Evolutionary conservation across 2,888 invertebrate species (phyloP), one percentile per base, ranked within the genome.

Genomic region (Lithosia quadra): DNA sequence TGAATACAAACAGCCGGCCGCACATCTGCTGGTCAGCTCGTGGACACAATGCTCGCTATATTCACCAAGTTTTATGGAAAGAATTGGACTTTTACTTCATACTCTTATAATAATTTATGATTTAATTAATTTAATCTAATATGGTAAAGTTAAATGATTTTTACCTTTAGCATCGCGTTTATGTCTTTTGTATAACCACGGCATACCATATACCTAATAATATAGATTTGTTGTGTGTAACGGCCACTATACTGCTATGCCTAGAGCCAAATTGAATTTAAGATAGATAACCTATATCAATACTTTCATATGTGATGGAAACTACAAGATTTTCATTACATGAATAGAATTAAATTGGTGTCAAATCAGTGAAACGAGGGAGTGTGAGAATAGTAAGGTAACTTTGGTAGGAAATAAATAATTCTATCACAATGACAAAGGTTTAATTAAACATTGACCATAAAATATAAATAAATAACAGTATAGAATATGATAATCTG

Each of bases 21-120:
- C 91, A 92, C 94, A 95, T 93, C 94, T 95, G 94, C 94, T 94
- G 94, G 94, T 93, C 94, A 95, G 90, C 92, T 91, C 92, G 92
- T 92, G 94, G 94, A 94, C 94, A 94, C 92, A 94, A 94, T 90
- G 79, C 86, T 78, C 67, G 65, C 69, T 85, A 79, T 22, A 43
- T 69, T 69, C 70, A 81, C 89, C 88, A 90, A 76, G 10, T 64
- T 71, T 69, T 36, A 3, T 28, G 36, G n/a, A 22, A 65, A 62
- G 63, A 59, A 13, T 36, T 55, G 55, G 68, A 68, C 18, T 39
- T 53, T 22, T 8, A n/a, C 34, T 55, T 34, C 10, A 11, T 36
- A 56, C 24, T 24, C 21, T 56, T 21, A 13, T 3, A 43, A 0
- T n/a, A n/a, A n/a, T 9, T 28, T 18, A 22, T 28, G 5, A 2